These are phyloP conservation scores for Barypeithes pellucidus DNA, from an alignment of 2,888 invertebrate genomes.

Conservation along the genomic window DNA sequence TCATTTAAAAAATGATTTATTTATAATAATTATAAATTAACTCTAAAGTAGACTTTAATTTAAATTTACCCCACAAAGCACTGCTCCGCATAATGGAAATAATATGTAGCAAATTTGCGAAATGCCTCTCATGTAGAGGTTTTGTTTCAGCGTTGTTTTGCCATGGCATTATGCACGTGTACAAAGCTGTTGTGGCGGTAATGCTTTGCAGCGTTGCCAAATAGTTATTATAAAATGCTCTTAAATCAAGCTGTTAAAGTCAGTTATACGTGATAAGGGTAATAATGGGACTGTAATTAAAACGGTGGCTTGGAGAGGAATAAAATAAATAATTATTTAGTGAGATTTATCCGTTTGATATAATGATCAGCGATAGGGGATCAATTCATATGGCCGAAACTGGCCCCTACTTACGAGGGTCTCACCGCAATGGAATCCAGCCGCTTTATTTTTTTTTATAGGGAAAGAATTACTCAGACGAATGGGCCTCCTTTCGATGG, in stretches of 20 bases:
- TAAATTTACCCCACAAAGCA: constrained; percentile 30
- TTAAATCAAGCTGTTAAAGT: constrained; percentile 22
- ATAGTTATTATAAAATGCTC: constrained; percentile 34
- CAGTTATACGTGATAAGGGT: constrained; percentile 10
- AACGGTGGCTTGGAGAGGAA: background rate
- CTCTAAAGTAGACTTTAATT: constrained; percentile 22
- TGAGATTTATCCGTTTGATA: background rate
- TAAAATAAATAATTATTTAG: background rate
- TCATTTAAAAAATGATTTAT: background rate
- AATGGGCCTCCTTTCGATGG: too few species aligned
- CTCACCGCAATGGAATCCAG: too few species aligned
- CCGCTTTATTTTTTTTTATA: too few species aligned
- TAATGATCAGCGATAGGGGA: too few species aligned
- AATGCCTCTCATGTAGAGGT: constrained; percentile 34
- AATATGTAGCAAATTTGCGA: constrained; percentile 36
- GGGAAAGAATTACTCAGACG: too few species aligned
- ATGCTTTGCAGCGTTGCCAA: constrained; percentile 25
- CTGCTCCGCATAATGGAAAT: constrained; percentile 21
- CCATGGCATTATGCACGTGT: constrained; percentile 29
- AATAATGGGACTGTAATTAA: constrained; percentile 26
- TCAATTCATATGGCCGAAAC: too few species aligned
- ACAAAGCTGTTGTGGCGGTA: constrained; percentile 32
- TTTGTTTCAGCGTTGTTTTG: constrained; percentile 32
- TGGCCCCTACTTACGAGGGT: too few species aligned
- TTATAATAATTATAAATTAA: constrained; percentile 12